Percentiles rank a stretch among this genome's conserved stretches.
phyloP scores from a whole-genome alignment of 1,140 invertebrate genomes.

The Acyrthosiphon pisum region DNA sequence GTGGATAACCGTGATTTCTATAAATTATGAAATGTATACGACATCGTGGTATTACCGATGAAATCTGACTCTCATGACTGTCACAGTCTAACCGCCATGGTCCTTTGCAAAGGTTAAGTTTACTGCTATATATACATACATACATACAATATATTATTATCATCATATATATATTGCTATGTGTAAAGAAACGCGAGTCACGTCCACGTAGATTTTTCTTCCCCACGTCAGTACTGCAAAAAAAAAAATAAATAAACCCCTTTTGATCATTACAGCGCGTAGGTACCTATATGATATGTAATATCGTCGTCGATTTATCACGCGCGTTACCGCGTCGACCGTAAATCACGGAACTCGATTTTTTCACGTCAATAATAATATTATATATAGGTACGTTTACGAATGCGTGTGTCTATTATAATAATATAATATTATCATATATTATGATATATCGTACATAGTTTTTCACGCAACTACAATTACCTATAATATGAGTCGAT shows the following conservation, averaged over 20 bases:
- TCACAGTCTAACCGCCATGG: neutral
- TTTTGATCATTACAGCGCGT: neutral
- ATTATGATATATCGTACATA: neutral
- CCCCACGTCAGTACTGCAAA: neutral
- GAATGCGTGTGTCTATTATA: neutral
- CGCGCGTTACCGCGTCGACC: neutral
- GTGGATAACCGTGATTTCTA: no score
- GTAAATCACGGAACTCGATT: neutral
- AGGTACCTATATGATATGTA: neutral
- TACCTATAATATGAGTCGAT: neutral
- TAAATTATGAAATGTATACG: no score
- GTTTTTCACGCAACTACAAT: neutral
- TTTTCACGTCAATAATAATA: neutral
- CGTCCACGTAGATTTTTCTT: constrained; percentile 7
- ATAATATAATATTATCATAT: neutral
- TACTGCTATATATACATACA: neutral
- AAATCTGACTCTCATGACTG: neutral
- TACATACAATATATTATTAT: neutral
- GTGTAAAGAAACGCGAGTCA: neutral
- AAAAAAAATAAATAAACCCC: neutral
- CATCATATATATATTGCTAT: neutral
- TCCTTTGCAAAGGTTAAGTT: neutral
- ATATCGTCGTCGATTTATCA: neutral
- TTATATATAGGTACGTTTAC: neutral
- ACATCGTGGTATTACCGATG: neutral